phyloP scores from a whole-genome alignment of 2,797 vertebrate genomes.

The Rhynchotus rufescens region DNA sequence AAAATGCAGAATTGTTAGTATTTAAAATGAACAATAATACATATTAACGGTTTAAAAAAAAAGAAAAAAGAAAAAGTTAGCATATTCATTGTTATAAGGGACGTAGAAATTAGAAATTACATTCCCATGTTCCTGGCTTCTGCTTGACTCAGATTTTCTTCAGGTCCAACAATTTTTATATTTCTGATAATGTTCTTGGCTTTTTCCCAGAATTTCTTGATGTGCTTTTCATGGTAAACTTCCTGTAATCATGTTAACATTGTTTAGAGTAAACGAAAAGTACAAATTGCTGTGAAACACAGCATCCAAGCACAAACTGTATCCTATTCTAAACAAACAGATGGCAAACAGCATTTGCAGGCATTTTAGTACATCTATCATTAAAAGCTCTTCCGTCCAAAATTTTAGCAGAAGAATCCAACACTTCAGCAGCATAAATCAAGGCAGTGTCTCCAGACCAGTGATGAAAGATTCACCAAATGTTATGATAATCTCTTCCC shows the following conservation, averaged over 20 bases:
- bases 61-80: not conserved
- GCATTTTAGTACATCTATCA: not conserved
- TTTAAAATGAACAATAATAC: not conserved
- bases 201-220: constrained; percentile 94
- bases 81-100: not conserved
- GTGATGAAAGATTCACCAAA: not conserved
- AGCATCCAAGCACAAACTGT: constrained; percentile 41
- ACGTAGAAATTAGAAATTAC: constrained; percentile 78
- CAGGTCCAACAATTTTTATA: constrained; percentile 96
- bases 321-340: constrained; percentile 9
- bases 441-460: not conserved
- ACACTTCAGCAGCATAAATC: not conserved
- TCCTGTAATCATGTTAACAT: constrained; percentile 85
- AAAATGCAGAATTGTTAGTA: not conserved
- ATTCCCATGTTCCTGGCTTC: constrained; percentile 99
- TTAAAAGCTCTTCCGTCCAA: not conserved
- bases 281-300: not conserved
- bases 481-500: not conserved
- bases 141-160: constrained; percentile 94
- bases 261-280: constrained; percentile 39
- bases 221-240: constrained; percentile 97
- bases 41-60: too few species aligned
- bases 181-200: constrained; percentile 86
- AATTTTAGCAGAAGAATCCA: not conserved
- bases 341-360: not conserved